These are phyloP conservation scores for Torymus tubicola DNA, from an alignment of 2,888 invertebrate genomes.

Conservation along the genomic window DNA sequence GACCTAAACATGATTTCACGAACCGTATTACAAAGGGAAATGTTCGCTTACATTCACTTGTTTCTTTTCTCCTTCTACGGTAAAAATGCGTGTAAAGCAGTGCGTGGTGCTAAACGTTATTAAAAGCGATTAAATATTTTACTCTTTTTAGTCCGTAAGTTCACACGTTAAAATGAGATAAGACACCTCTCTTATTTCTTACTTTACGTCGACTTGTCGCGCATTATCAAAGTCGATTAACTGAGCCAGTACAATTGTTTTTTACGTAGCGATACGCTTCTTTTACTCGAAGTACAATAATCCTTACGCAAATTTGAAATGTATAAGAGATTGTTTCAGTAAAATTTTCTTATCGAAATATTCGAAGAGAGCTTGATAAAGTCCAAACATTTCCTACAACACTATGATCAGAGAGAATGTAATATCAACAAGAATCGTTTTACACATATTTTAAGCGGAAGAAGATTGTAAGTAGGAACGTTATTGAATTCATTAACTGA, in stretches of 20 bases:
- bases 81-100: conserved; percentile 22
- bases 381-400: conserved; percentile 6
- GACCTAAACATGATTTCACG: conserved; percentile 17
- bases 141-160: conserved; percentile 5
- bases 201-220: conserved; percentile 13
- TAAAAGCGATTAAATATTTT: conserved; percentile 33
- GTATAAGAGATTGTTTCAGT: conserved; percentile 28
- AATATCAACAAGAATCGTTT: conserved; percentile 24
- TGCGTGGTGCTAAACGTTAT: conserved; percentile 24
- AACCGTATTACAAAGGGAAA: conserved; percentile 26
- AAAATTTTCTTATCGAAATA: conserved; percentile 25
- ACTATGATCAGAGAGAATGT: conserved; percentile 21
- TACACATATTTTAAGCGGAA: conserved; percentile 33
- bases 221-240: conserved; percentile 8
- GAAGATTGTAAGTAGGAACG: conserved; percentile 36
- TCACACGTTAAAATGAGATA: conserved; percentile 27
- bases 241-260: conserved; percentile 12
- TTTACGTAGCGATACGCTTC: conserved; percentile 18
- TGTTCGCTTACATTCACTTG: neutral
- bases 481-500: conserved; percentile 14
- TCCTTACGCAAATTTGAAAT: conserved; percentile 11
- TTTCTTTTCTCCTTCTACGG: conserved; percentile 8
- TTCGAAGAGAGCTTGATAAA: conserved; percentile 24
- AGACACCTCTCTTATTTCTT: conserved; percentile 32
- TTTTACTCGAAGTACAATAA: conserved; percentile 8